Evolutionary conservation across 2,113 vertebrate genomes (phyloP).

Genomic region (Hylia prasina): DNA sequence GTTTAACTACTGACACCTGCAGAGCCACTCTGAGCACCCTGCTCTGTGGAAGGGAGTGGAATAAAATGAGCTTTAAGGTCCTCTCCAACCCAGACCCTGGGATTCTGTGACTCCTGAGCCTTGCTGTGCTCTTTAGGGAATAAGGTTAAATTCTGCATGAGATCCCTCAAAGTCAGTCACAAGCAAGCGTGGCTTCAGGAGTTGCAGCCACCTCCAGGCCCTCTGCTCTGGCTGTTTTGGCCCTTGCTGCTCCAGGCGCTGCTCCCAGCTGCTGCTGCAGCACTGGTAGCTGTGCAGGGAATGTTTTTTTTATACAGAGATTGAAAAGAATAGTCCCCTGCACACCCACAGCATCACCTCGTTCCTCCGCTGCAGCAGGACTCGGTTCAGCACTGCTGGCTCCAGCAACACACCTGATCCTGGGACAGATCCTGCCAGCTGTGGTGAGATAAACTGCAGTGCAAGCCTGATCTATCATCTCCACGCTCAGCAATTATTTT

Average conservation of each 20-base stretch:
- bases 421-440: neutral
- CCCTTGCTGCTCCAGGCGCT: neutral
- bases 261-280: neutral
- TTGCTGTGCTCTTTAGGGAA: accelerated
- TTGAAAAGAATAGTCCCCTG: neutral
- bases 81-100: neutral
- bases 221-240: neutral
- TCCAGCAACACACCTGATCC: neutral
- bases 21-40: neutral
- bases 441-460: neutral
- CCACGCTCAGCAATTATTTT: neutral
- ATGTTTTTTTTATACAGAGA: accelerated
- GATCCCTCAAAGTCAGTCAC: neutral
- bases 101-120: neutral
- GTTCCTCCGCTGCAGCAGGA: neutral
- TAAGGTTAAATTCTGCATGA: accelerated
- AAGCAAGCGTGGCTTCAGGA: neutral
- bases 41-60: neutral
- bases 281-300: neutral
- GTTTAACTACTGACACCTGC: neutral
- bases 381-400: neutral
- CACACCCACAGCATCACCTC: neutral
- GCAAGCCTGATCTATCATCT: neutral
- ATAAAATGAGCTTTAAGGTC: neutral
- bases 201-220: neutral